These are phyloP conservation scores for Sanderia malayensis DNA, from an alignment of 30 jellyfish, hydroid and myxozoan genomes.

Conservation along the genomic window DNA sequence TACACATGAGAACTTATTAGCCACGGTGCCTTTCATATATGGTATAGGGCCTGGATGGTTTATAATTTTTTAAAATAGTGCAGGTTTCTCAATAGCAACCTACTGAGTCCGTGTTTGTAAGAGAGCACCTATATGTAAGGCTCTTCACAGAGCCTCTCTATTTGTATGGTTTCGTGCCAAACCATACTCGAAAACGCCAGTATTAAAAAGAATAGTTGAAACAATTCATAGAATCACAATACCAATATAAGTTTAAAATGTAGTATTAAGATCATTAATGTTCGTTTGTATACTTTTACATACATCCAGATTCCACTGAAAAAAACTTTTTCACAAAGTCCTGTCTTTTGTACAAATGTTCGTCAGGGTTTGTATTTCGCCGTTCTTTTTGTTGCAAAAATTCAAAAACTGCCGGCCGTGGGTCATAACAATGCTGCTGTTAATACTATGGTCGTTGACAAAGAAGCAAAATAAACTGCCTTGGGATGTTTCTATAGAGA, in stretches of 20 bases:
- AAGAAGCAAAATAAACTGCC: too few relatives aligned
- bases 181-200: too few relatives aligned
- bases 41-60: conserved; percentile 1
- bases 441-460: too few relatives aligned
- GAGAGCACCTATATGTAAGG: conserved; percentile 1
- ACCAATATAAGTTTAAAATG: too few relatives aligned
- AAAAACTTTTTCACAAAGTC: not conserved
- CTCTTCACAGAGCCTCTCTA: conserved; percentile 1
- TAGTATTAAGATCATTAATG: not conserved
- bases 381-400: conserved; percentile 18
- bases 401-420: conserved; percentile 36
- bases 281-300: not conserved
- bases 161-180: too few relatives aligned
- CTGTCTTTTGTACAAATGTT: not conserved
- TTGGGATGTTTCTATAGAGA: too few relatives aligned
- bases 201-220: not conserved
- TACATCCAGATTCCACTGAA: not conserved
- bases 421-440: conserved; percentile 25
- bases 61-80: not conserved
- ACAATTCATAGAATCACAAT: not conserved
- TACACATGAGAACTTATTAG: not conserved
- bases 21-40: conserved; percentile 1
- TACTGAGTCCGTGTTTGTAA: conserved; percentile 3
- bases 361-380: not conserved
- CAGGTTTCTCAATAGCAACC: not conserved